phyloP scores from a whole-genome alignment of 2,113 vertebrate species.

The Bos taurus region DNA sequence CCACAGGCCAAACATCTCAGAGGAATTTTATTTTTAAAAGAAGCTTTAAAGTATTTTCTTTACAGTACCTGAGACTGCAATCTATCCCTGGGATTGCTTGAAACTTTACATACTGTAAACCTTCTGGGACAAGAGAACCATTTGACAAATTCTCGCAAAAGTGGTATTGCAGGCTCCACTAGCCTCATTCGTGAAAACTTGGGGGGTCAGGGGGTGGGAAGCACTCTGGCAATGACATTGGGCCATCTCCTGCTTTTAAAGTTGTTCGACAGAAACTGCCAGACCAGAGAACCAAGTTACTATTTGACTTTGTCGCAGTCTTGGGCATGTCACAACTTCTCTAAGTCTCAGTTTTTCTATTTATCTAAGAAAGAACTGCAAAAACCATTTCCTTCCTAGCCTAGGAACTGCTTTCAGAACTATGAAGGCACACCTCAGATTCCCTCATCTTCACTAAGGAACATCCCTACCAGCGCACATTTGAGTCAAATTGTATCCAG shows the following conservation, averaged over 20 bases:
- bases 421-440: not conserved
- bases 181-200: not conserved
- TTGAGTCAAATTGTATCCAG: not conserved
- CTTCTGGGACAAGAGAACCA: not conserved
- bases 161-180: accelerated
- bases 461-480: not conserved
- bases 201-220: not conserved
- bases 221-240: not conserved
- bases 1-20: constrained; percentile 66
- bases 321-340: constrained; percentile 39
- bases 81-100: not conserved
- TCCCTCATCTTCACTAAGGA: not conserved
- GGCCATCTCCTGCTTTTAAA: not conserved
- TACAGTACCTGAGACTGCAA: constrained; percentile 6
- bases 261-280: constrained; percentile 11
- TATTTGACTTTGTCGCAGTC: not conserved
- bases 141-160: not conserved
- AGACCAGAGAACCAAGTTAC: constrained; percentile 4
- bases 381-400: constrained; percentile 31
- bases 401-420: not conserved
- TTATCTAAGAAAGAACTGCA: constrained; percentile 23
- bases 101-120: not conserved
- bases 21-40: constrained; percentile 61
- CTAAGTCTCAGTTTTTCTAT: constrained; percentile 43
- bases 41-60: constrained; percentile 43